Evolutionary conservation across 2,888 invertebrate genomes (phyloP).

Genomic region (Zhengitettix transpicula): DNA sequence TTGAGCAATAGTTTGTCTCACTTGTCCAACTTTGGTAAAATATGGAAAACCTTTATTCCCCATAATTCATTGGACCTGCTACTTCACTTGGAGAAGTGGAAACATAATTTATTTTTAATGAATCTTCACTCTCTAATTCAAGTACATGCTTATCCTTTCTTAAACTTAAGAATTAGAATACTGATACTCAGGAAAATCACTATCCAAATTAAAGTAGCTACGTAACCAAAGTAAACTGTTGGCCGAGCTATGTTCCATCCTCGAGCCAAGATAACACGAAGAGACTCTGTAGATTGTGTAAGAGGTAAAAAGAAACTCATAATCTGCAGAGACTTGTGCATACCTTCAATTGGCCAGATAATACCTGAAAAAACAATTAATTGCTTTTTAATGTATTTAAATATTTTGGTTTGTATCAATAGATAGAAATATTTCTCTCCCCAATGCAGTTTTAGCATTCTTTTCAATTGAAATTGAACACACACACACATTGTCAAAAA

Average conservation of each 20-base stretch:
- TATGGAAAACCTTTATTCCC: no score
- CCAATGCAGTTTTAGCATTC: no score
- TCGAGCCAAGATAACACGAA: constrained; percentile 67
- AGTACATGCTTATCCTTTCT: constrained; percentile 45
- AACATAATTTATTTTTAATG: not conserved
- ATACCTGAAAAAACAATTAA: constrained; percentile 32
- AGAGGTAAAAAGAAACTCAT: constrained; percentile 63
- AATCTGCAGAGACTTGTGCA: constrained; percentile 57
- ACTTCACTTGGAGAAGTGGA: not conserved
- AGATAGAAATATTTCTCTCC: no score
- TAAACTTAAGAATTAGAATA: constrained; percentile 63
- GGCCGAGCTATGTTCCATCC: constrained; percentile 62
- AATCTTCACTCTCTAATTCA: not conserved
- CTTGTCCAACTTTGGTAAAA: no score
- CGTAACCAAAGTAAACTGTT: constrained; percentile 64
- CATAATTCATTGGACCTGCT: no score
- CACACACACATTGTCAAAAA: no score
- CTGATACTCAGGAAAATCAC: constrained; percentile 53
- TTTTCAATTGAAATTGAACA: no score
- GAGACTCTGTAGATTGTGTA: constrained; percentile 74
- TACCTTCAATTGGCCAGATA: constrained; percentile 89
- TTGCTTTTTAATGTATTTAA: no score
- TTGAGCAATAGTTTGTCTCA: no score
- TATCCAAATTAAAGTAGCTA: constrained; percentile 66
- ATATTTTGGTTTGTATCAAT: no score